Evolutionary conservation across 2,888 invertebrate genomes (phyloP).

Genomic region (Sicus ferrugineus): DNA sequence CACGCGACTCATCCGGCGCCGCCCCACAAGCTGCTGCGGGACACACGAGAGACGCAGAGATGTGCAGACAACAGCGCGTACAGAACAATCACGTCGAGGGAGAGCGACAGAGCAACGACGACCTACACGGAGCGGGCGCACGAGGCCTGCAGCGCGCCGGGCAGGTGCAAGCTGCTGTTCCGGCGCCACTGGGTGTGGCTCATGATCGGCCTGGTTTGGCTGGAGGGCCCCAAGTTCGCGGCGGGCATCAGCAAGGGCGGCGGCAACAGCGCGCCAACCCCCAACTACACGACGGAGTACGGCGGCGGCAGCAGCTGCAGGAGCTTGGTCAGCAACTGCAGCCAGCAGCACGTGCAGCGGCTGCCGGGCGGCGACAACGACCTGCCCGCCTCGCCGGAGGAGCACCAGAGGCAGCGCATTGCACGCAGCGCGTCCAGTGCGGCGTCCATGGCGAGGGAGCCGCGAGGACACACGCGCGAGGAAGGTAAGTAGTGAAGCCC

Average conservation of each 20-base stretch:
- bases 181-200: conserved; percentile 57
- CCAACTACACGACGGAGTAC: background rate
- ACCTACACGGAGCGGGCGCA: background rate
- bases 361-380: background rate
- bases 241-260: conserved; percentile 51
- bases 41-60: background rate
- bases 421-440: background rate
- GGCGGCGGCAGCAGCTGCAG: conserved; percentile 22
- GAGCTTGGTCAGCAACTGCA: conserved; percentile 27
- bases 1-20: background rate
- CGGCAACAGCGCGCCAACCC: background rate
- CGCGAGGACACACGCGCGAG: conserved; percentile 1
- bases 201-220: conserved; percentile 60
- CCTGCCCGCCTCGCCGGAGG: background rate
- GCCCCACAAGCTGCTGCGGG: background rate
- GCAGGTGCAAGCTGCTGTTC: conserved; percentile 38
- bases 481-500: conserved; percentile 11
- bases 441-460: background rate
- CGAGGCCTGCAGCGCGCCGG: background rate
- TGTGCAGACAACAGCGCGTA: background rate
- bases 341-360: background rate
- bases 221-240: conserved; percentile 57
- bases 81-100: conserved; percentile 8
- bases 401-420: background rate
- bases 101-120: background rate